phyloP scores from a whole-genome alignment of 2,797 vertebrate species.

The Poeciliopsis paucimaculata region DNA sequence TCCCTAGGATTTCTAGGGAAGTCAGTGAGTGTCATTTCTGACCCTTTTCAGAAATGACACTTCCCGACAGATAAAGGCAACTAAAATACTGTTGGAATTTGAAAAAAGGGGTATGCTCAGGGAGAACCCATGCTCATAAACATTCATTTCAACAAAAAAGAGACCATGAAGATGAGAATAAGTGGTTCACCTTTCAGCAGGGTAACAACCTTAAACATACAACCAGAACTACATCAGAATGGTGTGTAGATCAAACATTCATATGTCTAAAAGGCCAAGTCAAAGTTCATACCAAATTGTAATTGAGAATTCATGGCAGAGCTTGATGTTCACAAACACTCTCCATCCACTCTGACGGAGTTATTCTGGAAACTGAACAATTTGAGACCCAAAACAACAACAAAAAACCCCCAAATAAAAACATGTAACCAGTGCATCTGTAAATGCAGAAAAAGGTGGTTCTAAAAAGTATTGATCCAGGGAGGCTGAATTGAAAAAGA shows the following conservation, averaged over 20 bases:
- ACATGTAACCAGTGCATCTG: not conserved
- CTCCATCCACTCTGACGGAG: too few relatives aligned
- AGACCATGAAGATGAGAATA: not conserved
- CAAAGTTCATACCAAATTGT: not conserved
- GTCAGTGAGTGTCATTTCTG: not conserved
- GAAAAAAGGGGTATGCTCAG: not conserved
- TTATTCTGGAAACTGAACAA: too few relatives aligned
- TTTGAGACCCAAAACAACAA: too few relatives aligned
- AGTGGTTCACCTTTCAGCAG: not conserved
- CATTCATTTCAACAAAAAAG: not conserved
- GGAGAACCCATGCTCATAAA: not conserved
- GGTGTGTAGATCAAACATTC: not conserved
- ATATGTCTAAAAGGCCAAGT: not conserved
- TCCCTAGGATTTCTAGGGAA: not conserved
- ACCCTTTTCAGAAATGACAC: not conserved
- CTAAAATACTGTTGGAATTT: not conserved
- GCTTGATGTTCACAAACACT: not conserved
- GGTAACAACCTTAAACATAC: not conserved
- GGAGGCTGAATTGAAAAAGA: too few relatives aligned
- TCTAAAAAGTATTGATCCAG: too few relatives aligned
- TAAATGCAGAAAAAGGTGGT: not conserved
- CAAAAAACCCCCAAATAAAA: too few relatives aligned
- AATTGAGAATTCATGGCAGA: not conserved
- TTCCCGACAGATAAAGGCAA: constrained; percentile 1
- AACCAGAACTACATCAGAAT: not conserved